Conservation (phyloP, 2,888 invertebrate species). For the Amblyjoppa fuscipennis region DNA sequence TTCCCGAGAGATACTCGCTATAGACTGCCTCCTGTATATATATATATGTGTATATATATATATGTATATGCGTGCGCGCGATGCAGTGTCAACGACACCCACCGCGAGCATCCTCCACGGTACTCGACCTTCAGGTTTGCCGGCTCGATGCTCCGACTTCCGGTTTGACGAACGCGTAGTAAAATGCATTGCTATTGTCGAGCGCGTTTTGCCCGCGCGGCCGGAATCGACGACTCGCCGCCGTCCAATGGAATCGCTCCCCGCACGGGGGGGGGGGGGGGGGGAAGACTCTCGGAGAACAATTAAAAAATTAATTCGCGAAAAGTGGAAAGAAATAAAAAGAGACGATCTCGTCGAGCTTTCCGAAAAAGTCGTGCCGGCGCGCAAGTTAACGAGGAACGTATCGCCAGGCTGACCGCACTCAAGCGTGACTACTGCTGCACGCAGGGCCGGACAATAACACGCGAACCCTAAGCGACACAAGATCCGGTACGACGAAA, state of each 20-base stretch:
- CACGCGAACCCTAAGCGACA: conserved; percentile 31
- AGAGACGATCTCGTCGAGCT: background rate
- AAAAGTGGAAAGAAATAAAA: background rate
- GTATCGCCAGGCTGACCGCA: conserved; percentile 48
- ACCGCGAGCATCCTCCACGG: conserved; percentile 65
- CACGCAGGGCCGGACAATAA: conserved; percentile 61
- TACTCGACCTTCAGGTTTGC: conserved; percentile 67
- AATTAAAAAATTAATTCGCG: background rate
- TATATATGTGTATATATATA: conserved; percentile 32
- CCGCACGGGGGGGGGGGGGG: background rate
- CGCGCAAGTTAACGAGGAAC: conserved; percentile 39
- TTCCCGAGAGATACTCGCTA: conserved; percentile 24
- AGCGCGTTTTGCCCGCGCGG: background rate
- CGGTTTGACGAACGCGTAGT: conserved; percentile 49
- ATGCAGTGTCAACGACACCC: conserved; percentile 72
- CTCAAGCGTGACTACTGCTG: conserved; percentile 54
- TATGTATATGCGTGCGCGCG: conserved; percentile 64
- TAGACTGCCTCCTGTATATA: conserved; percentile 34
- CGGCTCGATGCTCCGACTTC: conserved; percentile 62
- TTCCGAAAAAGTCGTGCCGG: conserved; percentile 41
- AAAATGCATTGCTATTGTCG: conserved; percentile 36
- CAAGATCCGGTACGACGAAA: background rate
- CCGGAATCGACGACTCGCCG: background rate
- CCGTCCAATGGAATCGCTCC: background rate
- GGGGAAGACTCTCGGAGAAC: background rate